Evolutionary conservation across 2,113 vertebrate genomes (phyloP).

Genomic region (Myotis davidii): DNA sequence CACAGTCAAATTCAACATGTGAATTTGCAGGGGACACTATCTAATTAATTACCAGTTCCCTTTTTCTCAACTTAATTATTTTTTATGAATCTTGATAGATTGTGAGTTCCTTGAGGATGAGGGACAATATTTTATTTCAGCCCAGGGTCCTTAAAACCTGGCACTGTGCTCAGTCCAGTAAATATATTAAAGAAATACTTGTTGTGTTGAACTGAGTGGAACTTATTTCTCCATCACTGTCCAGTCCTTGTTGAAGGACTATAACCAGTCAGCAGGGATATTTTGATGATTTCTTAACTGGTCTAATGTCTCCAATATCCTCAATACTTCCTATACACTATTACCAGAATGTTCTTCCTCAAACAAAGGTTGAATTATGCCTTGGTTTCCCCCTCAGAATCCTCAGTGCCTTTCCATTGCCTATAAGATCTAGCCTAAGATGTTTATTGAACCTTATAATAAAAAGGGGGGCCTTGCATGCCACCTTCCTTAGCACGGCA

Average conservation of each 20-base stretch:
- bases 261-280: background rate
- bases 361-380: constrained; percentile 16
- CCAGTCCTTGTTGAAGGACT: background rate
- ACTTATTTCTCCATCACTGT: background rate
- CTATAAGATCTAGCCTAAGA: background rate
- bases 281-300: constrained; percentile 1
- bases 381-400: constrained; percentile 20
- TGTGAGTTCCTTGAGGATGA: background rate
- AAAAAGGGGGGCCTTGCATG: background rate
- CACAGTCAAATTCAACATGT: background rate
- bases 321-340: background rate
- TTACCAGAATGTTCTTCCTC: background rate
- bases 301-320: background rate
- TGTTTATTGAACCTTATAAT: background rate
- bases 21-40: background rate
- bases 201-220: background rate
- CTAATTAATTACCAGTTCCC: background rate
- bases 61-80: constrained; percentile 31
- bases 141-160: constrained; percentile 10
- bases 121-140: constrained; percentile 28
- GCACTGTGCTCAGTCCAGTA: background rate
- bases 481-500: background rate
- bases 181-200: background rate
- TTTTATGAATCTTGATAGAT: constrained; percentile 26
- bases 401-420: background rate